A percentile compares a stretch with the other conserved stretches of the same genome.
Conservation (phyloP, 2,888 invertebrate genomes). For the Lasioglossum vierecki region DNA sequence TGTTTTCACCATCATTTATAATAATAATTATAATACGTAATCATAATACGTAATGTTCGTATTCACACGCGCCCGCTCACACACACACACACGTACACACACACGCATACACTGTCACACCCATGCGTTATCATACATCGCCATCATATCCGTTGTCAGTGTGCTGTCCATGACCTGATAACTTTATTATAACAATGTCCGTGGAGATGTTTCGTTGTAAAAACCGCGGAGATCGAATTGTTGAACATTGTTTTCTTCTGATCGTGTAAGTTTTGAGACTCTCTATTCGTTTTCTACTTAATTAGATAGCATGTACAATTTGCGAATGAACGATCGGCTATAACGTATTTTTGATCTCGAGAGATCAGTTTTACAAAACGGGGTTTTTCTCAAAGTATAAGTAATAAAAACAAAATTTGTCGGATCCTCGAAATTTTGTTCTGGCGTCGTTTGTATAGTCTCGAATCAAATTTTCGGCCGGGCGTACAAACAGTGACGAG, state of each 20-base stretch:
- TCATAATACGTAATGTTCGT: conserved; percentile 28
- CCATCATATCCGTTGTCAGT: conserved; percentile 49
- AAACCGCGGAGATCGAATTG: conserved; percentile 34
- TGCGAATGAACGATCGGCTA: conserved; percentile 26
- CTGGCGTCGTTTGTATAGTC: neutral
- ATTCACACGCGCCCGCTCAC: conserved; percentile 61
- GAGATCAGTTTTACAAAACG: conserved; percentile 24
- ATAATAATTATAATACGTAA: neutral
- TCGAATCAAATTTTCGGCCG: neutral
- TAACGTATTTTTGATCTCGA: conserved; percentile 15
- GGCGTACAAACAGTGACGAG: neutral
- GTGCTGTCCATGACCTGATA: conserved; percentile 39
- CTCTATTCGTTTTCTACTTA: conserved; percentile 34
- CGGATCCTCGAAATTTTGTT: conserved; percentile 26
- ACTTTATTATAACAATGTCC: conserved; percentile 26
- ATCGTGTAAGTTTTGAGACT: conserved; percentile 13
- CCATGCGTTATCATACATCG: conserved; percentile 56
- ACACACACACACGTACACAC: conserved; percentile 50
- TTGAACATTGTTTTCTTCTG: conserved; percentile 22
- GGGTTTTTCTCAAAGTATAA: conserved; percentile 12
- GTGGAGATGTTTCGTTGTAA: conserved; percentile 30
- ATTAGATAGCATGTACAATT: conserved; percentile 35
- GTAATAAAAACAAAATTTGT: conserved; percentile 5
- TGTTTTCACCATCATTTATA: conserved; percentile 55
- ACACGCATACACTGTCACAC: conserved; percentile 63